Base-by-base conservation (phyloP, 2,888 invertebrate species). In the Calameuta filiformis region DNA sequence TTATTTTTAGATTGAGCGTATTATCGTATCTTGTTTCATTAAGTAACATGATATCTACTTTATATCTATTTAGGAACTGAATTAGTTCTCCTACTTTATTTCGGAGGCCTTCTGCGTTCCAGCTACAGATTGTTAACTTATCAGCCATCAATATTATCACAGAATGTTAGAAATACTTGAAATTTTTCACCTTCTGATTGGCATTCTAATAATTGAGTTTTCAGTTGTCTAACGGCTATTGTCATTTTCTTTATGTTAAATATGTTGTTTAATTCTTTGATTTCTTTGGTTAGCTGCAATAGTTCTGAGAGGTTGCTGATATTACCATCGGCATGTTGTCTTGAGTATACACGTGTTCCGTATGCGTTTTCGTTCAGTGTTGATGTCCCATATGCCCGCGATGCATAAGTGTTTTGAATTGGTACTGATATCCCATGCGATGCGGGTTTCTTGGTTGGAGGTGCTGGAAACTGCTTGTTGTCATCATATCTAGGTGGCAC, bases 51-150 rank as follows among this genome's bases (percentile, higher is more conserved):
- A 84, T 83, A 73, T 84, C 82, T 68, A 82, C 75, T 31, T 81
- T 81, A n/a, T 75, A 68, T 76, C 79, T 80, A 69, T 77, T 73
- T 33, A 84, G 15, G n/a, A 81, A 83, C 35, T 69, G 69, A 37
- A 77, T 79, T 35, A 82, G 31, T 79, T 84, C 83, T 4, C 56
- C 73, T 33, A 80, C 11, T 79, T 80, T 83, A 12, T 79, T 75
- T 76, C 76, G 78, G 12, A 69, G 31, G 11, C 83, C 82, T 77
- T 83, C 82, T 71, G 85, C 84, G 73, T 85, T 84, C 84, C 83
- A 84, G 73, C 81, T n/a, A n/a, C n/a, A n/a, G n/a, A n/a, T n/a
- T n/a, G n/a, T 84, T 30, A 81, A 0, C 12, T 37, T 37, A 4
- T 83, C 68, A 74, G n/a, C 68, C 69, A 68, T 83, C 80, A 37